phyloP scores from a whole-genome alignment of 2,797 vertebrate species.

The Fundulus diaphanus region DNA sequence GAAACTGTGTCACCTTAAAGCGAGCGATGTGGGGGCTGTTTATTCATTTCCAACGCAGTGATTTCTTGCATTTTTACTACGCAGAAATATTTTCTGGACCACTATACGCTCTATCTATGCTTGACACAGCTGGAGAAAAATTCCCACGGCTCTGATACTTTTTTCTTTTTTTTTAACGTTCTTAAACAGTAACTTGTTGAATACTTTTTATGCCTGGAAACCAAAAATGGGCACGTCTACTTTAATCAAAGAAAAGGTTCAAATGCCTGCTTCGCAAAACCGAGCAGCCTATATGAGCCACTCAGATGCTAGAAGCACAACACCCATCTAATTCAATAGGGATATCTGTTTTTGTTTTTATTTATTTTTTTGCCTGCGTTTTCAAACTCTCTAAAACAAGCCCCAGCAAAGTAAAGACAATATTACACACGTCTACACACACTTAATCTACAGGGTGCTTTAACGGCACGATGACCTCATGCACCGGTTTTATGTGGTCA shows the following conservation, averaged over 20 bases:
- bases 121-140: no score
- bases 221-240: not conserved
- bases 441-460: not conserved
- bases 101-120: no score
- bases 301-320: not conserved
- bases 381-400: not conserved
- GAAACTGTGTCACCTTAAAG: not conserved
- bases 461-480: conserved; percentile 34
- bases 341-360: not conserved
- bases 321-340: not conserved
- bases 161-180: no score
- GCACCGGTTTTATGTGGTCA: conserved; percentile 16
- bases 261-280: not conserved
- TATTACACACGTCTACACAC: not conserved
- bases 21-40: not conserved
- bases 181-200: not conserved
- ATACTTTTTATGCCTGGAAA: not conserved
- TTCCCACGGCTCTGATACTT: no score
- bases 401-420: not conserved
- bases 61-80: not conserved
- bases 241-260: not conserved
- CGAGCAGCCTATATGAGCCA: not conserved
- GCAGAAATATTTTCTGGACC: not conserved
- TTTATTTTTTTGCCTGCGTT: not conserved
- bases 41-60: not conserved